Evolutionary conservation across 2,113 vertebrate species (phyloP).

Genomic region (human (Homo sapiens)): GRCh38 chr14:97443501-97444000

Average conservation of each 20-base stretch:
- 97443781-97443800: rapidly evolving
- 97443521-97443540: too few relatives aligned
- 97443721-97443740: not conserved
- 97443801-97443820: not conserved
- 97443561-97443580: rapidly evolving
- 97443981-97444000: not conserved
- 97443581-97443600: too few relatives aligned
- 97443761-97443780: not conserved
- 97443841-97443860: rapidly evolving
- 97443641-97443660: not conserved
- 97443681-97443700: not conserved
- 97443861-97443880: not conserved
- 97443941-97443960: not conserved
- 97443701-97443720: rapidly evolving
- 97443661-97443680: rapidly evolving
- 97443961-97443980: not conserved
- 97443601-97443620: rapidly evolving
- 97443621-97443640: rapidly evolving
- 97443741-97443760: not conserved
- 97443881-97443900: not conserved
- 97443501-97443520: not conserved
- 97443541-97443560: not conserved
- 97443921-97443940: not conserved
- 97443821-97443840: not conserved
- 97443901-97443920: not conserved